Evolutionary conservation across 1,140 invertebrate genomes (phyloP).

Genomic region (Trichonephila clavipes): DNA sequence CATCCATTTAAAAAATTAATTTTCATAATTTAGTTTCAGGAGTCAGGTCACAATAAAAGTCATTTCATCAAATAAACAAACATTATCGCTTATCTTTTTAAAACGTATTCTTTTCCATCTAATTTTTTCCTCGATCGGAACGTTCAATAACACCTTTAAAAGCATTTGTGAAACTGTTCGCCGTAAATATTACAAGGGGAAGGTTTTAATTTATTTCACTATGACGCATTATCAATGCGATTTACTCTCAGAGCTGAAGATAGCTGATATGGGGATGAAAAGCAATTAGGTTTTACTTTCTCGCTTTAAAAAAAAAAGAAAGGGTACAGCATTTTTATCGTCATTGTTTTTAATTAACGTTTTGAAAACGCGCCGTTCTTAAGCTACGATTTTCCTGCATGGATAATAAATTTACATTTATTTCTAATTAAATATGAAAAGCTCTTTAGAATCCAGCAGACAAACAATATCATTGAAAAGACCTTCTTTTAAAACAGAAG

Average conservation of each 20-base stretch:
- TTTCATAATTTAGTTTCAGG: background rate
- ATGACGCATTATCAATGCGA: constrained; percentile 14
- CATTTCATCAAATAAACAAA: constrained; percentile 32
- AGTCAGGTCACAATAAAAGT: background rate
- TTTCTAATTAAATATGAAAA: constrained; percentile 53
- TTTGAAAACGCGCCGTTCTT: constrained; percentile 18
- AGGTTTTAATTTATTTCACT: constrained; percentile 25
- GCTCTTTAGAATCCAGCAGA: background rate
- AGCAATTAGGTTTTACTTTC: constrained; percentile 46
- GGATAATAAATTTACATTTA: constrained; percentile 54
- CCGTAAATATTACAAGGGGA: background rate
- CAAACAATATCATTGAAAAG: constrained; percentile 28
- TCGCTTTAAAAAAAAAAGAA: background rate
- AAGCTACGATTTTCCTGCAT: background rate
- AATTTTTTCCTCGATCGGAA: background rate
- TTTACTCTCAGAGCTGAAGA: background rate
- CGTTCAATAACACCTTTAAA: constrained; percentile 20
- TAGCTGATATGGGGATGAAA: background rate
- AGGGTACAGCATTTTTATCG: background rate
- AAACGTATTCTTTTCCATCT: background rate
- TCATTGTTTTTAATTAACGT: constrained; percentile 50
- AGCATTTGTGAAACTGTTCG: background rate
- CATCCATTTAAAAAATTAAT: no score
- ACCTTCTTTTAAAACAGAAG: background rate
- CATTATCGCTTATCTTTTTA: constrained; percentile 1